Evolutionary conservation across 2,797 vertebrate species (phyloP).

Genomic region (Triplophysa bombifrons): DNA sequence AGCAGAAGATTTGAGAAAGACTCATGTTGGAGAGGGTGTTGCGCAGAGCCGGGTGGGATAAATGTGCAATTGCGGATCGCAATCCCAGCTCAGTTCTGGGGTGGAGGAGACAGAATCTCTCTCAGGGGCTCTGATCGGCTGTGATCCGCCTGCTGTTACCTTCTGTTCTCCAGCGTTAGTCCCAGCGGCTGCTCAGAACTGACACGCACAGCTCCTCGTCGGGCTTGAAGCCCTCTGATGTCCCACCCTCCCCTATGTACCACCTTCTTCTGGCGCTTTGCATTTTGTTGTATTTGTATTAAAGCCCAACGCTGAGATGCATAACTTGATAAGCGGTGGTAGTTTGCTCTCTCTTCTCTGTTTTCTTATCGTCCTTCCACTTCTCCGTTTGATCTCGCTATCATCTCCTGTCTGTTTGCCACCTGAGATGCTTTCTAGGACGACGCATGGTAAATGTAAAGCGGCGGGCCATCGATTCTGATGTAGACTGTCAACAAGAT

Average conservation of each 20-base stretch:
- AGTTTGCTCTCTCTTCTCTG: constrained; percentile 33
- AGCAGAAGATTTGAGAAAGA: not conserved
- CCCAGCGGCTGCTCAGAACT: constrained; percentile 63
- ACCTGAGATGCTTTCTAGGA: constrained; percentile 69
- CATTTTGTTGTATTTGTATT: constrained; percentile 76
- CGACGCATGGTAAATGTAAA: constrained; percentile 75
- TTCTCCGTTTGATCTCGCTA: constrained; percentile 77
- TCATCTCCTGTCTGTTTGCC: constrained; percentile 75
- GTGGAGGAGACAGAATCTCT: constrained; percentile 70
- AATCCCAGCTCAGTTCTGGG: constrained; percentile 27
- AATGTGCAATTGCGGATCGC: constrained; percentile 15
- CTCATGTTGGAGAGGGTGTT: constrained; percentile 5
- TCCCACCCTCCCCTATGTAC: constrained; percentile 62
- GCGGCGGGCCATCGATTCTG: constrained; percentile 78
- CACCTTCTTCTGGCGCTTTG: constrained; percentile 70
- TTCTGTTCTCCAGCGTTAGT: constrained; percentile 74
- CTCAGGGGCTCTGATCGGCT: constrained; percentile 69
- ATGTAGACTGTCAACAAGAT: constrained; percentile 70
- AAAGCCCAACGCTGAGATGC: constrained; percentile 70
- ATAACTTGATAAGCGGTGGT: constrained; percentile 66
- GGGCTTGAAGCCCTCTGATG: constrained; percentile 79
- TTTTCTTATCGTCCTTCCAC: constrained; percentile 59
- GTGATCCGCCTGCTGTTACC: constrained; percentile 75
- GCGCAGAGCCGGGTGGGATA: constrained; percentile 9
- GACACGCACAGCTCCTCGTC: constrained; percentile 69